Conservation (phyloP, 2,888 invertebrate species). For the Phortica magna region DNA sequence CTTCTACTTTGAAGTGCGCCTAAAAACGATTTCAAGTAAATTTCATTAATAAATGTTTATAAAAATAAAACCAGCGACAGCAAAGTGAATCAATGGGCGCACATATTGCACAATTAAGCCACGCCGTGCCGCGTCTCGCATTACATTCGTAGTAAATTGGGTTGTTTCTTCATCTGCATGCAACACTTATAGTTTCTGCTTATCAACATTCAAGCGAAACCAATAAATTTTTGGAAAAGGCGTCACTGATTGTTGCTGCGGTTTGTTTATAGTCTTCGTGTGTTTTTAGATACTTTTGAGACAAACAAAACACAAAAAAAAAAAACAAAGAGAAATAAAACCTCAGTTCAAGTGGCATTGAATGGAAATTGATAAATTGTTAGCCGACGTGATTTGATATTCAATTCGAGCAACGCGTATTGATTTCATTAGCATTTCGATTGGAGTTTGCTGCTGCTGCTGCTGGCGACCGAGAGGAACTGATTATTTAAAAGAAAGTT, state of each 20-base stretch:
- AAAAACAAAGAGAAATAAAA: too few relatives aligned
- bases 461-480: neutral
- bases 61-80: too few relatives aligned
- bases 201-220: slow-evolving; percentile 13
- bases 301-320: too few relatives aligned
- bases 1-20: neutral
- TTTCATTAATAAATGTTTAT: neutral
- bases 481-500: slow-evolving; percentile 11
- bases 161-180: neutral
- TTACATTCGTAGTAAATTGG: neutral
- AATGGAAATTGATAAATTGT: slow-evolving; percentile 25
- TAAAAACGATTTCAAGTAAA: neutral
- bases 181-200: slow-evolving; percentile 6
- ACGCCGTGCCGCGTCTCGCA: neutral
- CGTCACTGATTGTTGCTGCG: neutral
- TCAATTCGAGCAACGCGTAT: slow-evolving; percentile 17
- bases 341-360: slow-evolving; percentile 22
- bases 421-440: slow-evolving; percentile 26
- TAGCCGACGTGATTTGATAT: slow-evolving; percentile 20
- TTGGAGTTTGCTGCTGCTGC: neutral
- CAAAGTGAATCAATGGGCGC: neutral
- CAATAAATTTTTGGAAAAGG: slow-evolving; percentile 17
- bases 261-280: neutral
- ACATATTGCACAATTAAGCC: slow-evolving; percentile 11
- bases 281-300: neutral